Evolutionary conservation across 2,797 vertebrate genomes (phyloP), one percentile per base, ranked within the genome.

Genomic region (Lindbergichthys nudifrons): DNA sequence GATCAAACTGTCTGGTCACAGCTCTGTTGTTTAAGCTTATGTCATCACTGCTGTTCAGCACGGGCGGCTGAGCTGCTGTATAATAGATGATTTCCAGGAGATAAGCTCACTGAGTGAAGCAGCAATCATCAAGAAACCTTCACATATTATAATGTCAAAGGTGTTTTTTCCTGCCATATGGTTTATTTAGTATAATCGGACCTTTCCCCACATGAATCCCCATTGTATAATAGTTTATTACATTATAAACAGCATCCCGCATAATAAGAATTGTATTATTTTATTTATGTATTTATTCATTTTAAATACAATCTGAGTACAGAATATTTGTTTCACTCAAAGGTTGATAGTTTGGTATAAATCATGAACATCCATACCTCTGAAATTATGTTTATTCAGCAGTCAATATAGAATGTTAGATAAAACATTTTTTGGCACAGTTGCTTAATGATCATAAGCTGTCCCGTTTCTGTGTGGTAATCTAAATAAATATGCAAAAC

Each of bases 381-480:
- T 92, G 88, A 93, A 92, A 87, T 88, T 87, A 91, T 83, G 87
- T 96, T 96, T 95, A 95, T 95, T 95, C 90, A 95, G 92, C 93
- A 92, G 91, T 94, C 89, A 90, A 64, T 93, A 93, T 91, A 91
- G 87, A 90, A 90, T 86, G 89, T 92, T 89, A 89, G 83, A 92
- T 93, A 93, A 94, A 94, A 93, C 93, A 88, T 90, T 92, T 92
- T 93, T 96, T 96, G 95, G 94, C 95, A 96, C 94, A 94, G 90
- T 91, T 92, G 86, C 93, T 94, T 88, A 92, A 92, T 93, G 87
- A 93, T 86, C 88, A 94, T 94, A 95, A 95, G 94, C 93, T 92
- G 85, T 91, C 92, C 89, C 81, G 70, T 93, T 93, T 92, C 84
- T 92, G 85, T 90, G 80, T 92, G 78, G 87, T 90, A 90, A 86